Conservation (phyloP, 2,888 invertebrate genomes). For the Lydus trimaculatus region DNA sequence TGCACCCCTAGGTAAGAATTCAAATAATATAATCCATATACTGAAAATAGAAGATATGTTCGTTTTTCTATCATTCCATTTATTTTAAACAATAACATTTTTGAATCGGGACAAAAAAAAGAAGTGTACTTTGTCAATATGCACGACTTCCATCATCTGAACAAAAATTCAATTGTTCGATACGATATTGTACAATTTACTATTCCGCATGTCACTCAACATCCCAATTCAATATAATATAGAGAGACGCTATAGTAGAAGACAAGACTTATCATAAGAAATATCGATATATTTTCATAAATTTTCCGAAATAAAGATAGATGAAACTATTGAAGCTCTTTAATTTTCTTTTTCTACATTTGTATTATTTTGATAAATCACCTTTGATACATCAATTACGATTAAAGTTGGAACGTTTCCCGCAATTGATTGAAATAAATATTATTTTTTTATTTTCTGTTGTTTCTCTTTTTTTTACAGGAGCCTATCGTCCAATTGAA, state of each 20-base stretch:
- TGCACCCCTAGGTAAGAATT: conserved; percentile 62
- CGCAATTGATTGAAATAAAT: not conserved
- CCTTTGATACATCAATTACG: conserved; percentile 15
- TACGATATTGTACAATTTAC: conserved; percentile 22
- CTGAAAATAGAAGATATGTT: not conserved
- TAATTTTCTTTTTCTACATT: too few species aligned
- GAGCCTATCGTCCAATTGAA: conserved; percentile 44
- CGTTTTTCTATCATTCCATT: not conserved
- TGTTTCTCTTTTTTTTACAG: conserved; percentile 39
- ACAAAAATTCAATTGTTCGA: conserved; percentile 27
- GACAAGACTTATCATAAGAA: conserved; percentile 13
- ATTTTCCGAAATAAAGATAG: conserved; percentile 25
- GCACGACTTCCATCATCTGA: not conserved
- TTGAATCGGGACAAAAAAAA: too few species aligned
- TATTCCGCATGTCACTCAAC: conserved; percentile 17
- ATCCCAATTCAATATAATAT: conserved; percentile 4
- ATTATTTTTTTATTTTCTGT: too few species aligned
- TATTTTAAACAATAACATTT: not conserved
- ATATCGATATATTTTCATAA: conserved; percentile 20
- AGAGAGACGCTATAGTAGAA: too few species aligned
- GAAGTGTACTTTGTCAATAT: not conserved
- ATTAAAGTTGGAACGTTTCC: conserved; percentile 23
- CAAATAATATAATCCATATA: not conserved
- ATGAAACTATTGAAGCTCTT: conserved; percentile 12
- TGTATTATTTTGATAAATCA: conserved; percentile 23